These are phyloP conservation scores for Cataglyphis altisquamis DNA, from an alignment of 2,888 invertebrate species.

Conservation along the genomic window DNA sequence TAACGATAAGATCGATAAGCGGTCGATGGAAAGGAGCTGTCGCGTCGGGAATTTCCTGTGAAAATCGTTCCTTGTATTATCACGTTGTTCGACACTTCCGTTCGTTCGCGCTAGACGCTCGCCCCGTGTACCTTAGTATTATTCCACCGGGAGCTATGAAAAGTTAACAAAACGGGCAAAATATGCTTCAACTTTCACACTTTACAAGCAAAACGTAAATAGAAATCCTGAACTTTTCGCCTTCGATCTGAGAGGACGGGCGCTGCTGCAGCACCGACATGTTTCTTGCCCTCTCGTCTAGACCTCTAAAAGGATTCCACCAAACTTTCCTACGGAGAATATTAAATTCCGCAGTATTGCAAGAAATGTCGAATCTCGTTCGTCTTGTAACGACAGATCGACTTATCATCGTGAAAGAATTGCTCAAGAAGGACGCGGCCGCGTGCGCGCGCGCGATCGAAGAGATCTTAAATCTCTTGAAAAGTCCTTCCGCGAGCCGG, in stretches of 20 bases:
- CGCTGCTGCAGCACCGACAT: slow-evolving; percentile 25
- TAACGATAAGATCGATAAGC: slow-evolving; percentile 7
- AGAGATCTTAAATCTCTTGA: slow-evolving; percentile 49
- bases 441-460: not conserved
- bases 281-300: slow-evolving; percentile 48
- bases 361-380: slow-evolving; percentile 53
- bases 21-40: not conserved
- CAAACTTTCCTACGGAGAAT: slow-evolving; percentile 52
- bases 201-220: slow-evolving; percentile 62
- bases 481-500: slow-evolving; percentile 35
- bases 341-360: slow-evolving; percentile 50
- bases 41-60: slow-evolving; percentile 9
- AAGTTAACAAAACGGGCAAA: slow-evolving; percentile 54
- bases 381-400: slow-evolving; percentile 57
- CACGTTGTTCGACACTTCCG: slow-evolving; percentile 37
- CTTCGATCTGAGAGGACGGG: slow-evolving; percentile 45
- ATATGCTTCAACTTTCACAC: slow-evolving; percentile 59
- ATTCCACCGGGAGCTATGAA: slow-evolving; percentile 56
- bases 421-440: slow-evolving; percentile 27
- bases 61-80: slow-evolving; percentile 22
- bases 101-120: slow-evolving; percentile 32
- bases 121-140: slow-evolving; percentile 42
- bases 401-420: slow-evolving; percentile 55
- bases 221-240: slow-evolving; percentile 57
- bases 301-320: slow-evolving; percentile 47